phyloP scores from a whole-genome alignment of 2,888 invertebrate genomes.

The Chrysotoxum bicinctum region DNA sequence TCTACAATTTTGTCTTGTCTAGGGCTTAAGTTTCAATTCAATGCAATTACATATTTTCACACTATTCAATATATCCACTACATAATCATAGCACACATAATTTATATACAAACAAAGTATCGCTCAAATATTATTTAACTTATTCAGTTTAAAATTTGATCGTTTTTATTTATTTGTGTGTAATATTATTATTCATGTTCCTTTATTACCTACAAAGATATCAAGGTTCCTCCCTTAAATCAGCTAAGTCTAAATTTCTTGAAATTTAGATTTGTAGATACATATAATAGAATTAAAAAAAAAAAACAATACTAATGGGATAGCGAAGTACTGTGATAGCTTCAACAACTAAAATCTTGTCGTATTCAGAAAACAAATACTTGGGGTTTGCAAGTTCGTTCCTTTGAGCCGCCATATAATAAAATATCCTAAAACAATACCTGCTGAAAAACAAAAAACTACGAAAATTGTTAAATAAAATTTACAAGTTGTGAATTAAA shows the following conservation, averaged over 20 bases:
- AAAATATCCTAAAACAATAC: conserved; percentile 51
- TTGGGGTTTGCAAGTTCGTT: conserved; percentile 72
- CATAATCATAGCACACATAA: neutral
- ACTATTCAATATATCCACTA: neutral
- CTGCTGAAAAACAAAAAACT: conserved; percentile 41
- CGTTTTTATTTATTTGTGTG: neutral
- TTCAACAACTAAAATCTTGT: conserved; percentile 74
- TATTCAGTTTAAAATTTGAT: neutral
- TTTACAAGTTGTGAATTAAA: conserved; percentile 32
- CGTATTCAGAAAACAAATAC: conserved; percentile 64
- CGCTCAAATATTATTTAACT: neutral
- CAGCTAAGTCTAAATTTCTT: neutral
- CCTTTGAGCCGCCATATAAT: conserved; percentile 75
- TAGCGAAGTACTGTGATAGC: conserved; percentile 80
- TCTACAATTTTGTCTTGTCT: too few species aligned
- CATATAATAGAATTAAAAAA: neutral
- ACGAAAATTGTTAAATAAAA: conserved; percentile 21
- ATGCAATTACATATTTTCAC: too few species aligned
- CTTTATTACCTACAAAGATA: neutral
- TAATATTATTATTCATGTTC: conserved; percentile 16
- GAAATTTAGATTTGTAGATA: neutral
- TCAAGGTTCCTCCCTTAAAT: conserved; percentile 2
- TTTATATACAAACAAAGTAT: neutral
- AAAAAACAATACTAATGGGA: conserved; percentile 65
- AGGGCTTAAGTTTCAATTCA: too few species aligned